These are phyloP conservation scores for Platygyra sinensis DNA, from an alignment of 64 coral and sea anemone genomes.

Conservation along the genomic window DNA sequence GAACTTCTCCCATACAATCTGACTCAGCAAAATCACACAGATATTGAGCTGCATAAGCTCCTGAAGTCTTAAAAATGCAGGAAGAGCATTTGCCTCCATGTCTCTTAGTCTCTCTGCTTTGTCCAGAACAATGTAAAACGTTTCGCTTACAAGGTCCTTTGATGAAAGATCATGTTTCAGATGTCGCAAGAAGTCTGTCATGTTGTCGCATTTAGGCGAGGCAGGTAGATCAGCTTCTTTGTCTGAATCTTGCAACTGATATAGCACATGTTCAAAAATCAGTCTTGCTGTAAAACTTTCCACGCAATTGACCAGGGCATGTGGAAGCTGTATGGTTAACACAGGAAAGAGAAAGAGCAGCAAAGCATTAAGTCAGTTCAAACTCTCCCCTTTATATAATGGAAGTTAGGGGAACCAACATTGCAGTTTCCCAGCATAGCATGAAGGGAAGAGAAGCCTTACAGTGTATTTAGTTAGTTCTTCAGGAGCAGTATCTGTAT, in stretches of 20 bases:
- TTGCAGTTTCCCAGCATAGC: too few relatives aligned
- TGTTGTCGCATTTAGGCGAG: constrained; percentile 86
- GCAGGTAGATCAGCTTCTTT: constrained; percentile 25
- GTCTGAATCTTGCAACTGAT: constrained; percentile 57
- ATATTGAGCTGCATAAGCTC: constrained; percentile 83
- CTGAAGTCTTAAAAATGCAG: constrained; percentile 85
- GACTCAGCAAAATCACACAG: constrained; percentile 86
- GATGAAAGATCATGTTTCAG: constrained; percentile 46
- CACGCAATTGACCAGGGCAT: constrained; percentile 83
- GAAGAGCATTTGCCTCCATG: constrained; percentile 77
- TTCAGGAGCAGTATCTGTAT: too few relatives aligned
- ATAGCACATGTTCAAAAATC: constrained; percentile 79
- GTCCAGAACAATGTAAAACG: constrained; percentile 89
- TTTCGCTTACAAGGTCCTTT: constrained; percentile 62
- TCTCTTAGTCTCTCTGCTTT: constrained; percentile 93
- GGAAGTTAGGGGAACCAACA: too few relatives aligned
- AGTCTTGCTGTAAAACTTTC: constrained; percentile 93
- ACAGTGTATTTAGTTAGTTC: too few relatives aligned
- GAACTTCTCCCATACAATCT: constrained; percentile 96
- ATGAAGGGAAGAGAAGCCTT: too few relatives aligned
- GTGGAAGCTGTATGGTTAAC: constrained; percentile 64
- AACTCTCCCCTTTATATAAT: background rate
- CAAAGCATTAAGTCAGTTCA: background rate
- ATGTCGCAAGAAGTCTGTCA: constrained; percentile 85
- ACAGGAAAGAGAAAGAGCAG: background rate